Conservation (phyloP, 1,140 invertebrate species). For the Notospermus geniculatus region DNA sequence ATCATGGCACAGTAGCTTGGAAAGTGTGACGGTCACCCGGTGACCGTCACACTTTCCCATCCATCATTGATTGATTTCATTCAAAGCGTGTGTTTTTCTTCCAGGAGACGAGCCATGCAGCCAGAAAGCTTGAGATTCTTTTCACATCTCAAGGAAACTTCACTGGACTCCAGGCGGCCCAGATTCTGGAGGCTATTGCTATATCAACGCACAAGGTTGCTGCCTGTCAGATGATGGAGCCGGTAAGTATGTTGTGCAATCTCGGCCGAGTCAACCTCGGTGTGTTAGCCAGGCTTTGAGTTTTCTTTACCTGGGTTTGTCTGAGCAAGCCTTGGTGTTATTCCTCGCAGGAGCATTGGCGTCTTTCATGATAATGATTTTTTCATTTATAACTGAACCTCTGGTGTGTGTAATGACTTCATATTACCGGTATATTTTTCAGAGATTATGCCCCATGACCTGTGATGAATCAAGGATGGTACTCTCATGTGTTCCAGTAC, state of each 20-base stretch:
- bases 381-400: neutral
- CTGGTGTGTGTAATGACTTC: neutral
- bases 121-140: constrained; percentile 46
- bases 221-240: constrained; percentile 45
- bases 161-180: constrained; percentile 40
- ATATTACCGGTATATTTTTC: no score
- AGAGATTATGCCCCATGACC: constrained; percentile 50
- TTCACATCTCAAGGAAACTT: constrained; percentile 43
- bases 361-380: neutral
- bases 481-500: constrained; percentile 41
- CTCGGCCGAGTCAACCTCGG: no score
- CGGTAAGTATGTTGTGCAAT: constrained; percentile 46
- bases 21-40: no score
- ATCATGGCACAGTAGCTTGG: no score
- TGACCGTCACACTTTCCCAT: no score
- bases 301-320: neutral
- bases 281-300: no score
- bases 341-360: no score
- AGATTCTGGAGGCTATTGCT: constrained; percentile 38
- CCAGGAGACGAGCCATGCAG: constrained; percentile 42
- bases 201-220: constrained; percentile 44
- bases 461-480: constrained; percentile 47
- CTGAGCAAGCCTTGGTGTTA: no score
- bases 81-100: no score
- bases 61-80: no score